phyloP scores from a whole-genome alignment of 2,113 vertebrate species.

The Siniperca knerii region DNA sequence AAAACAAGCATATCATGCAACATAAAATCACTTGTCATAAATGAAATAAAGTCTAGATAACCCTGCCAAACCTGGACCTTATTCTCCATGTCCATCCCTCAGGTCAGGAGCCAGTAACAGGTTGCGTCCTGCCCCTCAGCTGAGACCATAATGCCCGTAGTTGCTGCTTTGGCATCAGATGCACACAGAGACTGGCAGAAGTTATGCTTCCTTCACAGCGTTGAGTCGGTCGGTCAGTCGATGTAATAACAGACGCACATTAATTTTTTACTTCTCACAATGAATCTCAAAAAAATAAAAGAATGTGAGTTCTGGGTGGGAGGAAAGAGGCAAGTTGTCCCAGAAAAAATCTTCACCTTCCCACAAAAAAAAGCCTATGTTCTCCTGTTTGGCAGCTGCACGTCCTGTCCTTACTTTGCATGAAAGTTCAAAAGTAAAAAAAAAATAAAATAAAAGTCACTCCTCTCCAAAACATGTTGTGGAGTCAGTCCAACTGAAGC shows the following conservation, averaged over 20 bases:
- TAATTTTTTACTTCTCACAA: slow-evolving; percentile 32
- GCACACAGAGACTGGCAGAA: slow-evolving; percentile 54
- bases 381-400: slow-evolving; percentile 69
- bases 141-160: slow-evolving; percentile 76
- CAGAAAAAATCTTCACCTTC: slow-evolving; percentile 6
- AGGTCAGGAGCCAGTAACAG: slow-evolving; percentile 16
- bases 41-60: slow-evolving; percentile 55
- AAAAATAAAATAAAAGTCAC: not conserved
- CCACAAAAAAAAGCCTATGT: slow-evolving; percentile 2
- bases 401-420: slow-evolving; percentile 37
- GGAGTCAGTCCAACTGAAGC: slow-evolving; percentile 50
- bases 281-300: slow-evolving; percentile 11
- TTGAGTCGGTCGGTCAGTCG: slow-evolving; percentile 66
- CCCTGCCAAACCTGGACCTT: slow-evolving; percentile 14
- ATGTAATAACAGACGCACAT: slow-evolving; percentile 42
- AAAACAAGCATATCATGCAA: slow-evolving; percentile 54
- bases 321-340: slow-evolving; percentile 3
- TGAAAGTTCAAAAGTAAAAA: slow-evolving; percentile 28
- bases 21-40: slow-evolving; percentile 41
- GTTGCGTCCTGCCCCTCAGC: slow-evolving; percentile 32
- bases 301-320: slow-evolving; percentile 29
- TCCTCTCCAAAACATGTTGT: not conserved
- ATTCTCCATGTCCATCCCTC: slow-evolving; percentile 35
- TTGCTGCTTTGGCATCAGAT: slow-evolving; percentile 66
- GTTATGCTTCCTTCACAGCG: slow-evolving; percentile 78